A percentile compares a stretch with the other conserved stretches of the same genome.
phyloP scores from a whole-genome alignment of 2,888 invertebrate species.

The Drosophila setosimentum region DNA sequence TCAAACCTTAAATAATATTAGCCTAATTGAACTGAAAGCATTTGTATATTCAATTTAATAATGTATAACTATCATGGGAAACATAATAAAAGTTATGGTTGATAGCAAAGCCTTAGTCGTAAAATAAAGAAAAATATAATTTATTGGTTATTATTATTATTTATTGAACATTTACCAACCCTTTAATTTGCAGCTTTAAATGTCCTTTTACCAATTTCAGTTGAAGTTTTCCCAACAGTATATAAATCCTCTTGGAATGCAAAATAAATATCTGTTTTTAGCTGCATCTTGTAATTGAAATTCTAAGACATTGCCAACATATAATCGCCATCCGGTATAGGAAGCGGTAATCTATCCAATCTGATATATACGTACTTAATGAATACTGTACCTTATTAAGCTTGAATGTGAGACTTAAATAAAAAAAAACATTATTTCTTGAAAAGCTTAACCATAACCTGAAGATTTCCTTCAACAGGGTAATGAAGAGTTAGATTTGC shows the following conservation, averaged over 20 bases:
- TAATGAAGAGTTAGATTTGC: slow-evolving; percentile 8
- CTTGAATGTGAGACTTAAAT: neutral
- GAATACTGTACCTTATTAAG: neutral
- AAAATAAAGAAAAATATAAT: neutral
- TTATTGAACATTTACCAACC: neutral
- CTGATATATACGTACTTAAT: neutral
- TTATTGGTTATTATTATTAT: neutral
- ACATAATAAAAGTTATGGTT: neutral
- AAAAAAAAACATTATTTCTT: slow-evolving; percentile 11
- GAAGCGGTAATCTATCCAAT: neutral
- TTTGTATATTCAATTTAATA: neutral
- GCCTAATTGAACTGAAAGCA: neutral
- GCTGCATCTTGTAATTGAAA: neutral
- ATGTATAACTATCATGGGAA: neutral
- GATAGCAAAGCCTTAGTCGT: neutral
- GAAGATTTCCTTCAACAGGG: neutral
- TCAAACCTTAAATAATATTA: neutral
- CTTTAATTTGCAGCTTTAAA: neutral
- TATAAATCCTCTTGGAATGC: slow-evolving; percentile 19
- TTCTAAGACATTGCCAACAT: slow-evolving; percentile 9
- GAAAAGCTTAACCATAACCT: neutral
- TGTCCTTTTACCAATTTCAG: neutral
- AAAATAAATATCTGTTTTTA: slow-evolving; percentile 2
- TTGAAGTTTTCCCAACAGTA: neutral
- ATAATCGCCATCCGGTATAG: slow-evolving; percentile 44